phyloP scores from a whole-genome alignment of 2,797 vertebrate species.

The Mormyrops attenuatus region DNA sequence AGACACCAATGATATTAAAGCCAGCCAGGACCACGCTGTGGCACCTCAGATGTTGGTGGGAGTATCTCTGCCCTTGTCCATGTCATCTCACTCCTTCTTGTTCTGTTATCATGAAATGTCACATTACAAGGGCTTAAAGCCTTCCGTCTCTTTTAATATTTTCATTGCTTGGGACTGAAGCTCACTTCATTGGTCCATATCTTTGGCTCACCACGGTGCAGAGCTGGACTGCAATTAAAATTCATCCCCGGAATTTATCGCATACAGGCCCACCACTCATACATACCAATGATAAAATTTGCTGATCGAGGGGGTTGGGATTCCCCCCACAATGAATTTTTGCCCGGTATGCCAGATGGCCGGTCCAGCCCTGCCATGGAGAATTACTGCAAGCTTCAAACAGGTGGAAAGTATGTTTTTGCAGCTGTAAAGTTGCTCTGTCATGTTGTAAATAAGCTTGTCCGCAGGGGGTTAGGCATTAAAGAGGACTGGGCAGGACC shows the following conservation, averaged over 20 bases:
- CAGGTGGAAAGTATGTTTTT: conserved; percentile 14
- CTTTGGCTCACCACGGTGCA: background rate
- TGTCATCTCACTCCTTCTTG: background rate
- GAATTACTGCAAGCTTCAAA: background rate
- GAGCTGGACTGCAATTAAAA: background rate
- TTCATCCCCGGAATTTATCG: background rate
- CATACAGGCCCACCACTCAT: background rate
- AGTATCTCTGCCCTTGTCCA: background rate
- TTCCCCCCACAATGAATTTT: background rate
- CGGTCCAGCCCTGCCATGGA: background rate
- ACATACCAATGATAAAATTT: background rate
- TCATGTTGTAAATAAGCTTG: background rate
- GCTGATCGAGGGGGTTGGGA: background rate
- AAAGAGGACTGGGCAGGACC: background rate
- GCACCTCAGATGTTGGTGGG: background rate
- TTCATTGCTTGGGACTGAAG: background rate
- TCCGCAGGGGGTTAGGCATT: background rate
- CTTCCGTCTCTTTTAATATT: background rate
- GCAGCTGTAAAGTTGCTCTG: conserved; percentile 10
- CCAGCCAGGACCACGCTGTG: background rate
- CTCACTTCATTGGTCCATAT: background rate
- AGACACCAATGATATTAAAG: background rate
- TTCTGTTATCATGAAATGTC: background rate
- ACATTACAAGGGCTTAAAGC: background rate
- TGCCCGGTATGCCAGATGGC: background rate